phyloP scores from a whole-genome alignment of 2,797 vertebrate species.

The Mormyrus proboscirostris region DNA sequence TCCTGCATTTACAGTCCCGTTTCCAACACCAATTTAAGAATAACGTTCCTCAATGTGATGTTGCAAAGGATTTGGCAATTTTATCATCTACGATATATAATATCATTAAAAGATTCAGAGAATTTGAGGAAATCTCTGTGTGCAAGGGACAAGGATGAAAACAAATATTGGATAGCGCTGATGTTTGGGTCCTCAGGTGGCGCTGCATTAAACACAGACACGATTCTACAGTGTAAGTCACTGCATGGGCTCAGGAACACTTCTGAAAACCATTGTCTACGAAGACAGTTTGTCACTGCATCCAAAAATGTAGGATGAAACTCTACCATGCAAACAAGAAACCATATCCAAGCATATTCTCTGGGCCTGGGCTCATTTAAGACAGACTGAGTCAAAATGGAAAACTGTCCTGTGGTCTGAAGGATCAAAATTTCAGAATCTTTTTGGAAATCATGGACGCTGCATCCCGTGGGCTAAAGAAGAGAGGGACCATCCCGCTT shows the following conservation, averaged over 20 bases:
- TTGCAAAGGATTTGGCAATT: not conserved
- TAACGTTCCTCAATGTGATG: not conserved
- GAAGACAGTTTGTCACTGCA: not conserved
- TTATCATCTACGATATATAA: not conserved
- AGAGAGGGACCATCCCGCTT: not conserved
- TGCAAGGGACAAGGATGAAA: not conserved
- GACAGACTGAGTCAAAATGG: not conserved
- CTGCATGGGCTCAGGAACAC: not conserved
- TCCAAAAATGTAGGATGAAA: not conserved
- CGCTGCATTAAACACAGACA: not conserved
- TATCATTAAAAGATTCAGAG: not conserved
- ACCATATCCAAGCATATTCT: not conserved
- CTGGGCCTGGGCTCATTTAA: not conserved
- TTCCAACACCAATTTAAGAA: not conserved
- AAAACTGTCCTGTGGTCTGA: not conserved
- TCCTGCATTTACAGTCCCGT: not conserved
- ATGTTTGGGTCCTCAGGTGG: not conserved
- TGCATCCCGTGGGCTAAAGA: not conserved
- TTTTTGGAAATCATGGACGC: not conserved
- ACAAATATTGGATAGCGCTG: not conserved
- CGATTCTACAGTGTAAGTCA: not conserved
- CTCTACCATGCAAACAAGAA: not conserved
- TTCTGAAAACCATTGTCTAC: not conserved
- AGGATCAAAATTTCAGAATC: not conserved
- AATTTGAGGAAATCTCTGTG: not conserved